These are phyloP conservation scores for Oxyura jamaicensis DNA, from an alignment of 2,113 vertebrate genomes.

Conservation along the genomic window DNA sequence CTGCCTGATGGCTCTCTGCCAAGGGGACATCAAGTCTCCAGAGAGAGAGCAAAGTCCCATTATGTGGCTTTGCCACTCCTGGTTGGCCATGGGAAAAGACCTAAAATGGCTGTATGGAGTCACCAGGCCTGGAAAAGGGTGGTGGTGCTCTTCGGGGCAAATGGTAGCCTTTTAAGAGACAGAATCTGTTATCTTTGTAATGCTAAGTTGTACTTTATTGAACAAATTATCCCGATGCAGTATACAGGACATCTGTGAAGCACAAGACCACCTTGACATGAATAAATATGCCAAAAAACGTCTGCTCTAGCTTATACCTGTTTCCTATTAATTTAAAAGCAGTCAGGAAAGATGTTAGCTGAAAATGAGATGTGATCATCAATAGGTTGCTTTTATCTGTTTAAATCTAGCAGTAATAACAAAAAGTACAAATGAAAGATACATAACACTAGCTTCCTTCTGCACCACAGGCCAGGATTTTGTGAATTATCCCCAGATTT, in stretches of 20 bases:
- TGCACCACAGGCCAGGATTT: conserved; percentile 21
- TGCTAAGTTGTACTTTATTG: background rate
- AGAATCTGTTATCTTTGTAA: background rate
- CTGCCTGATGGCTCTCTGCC: background rate
- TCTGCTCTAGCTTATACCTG: background rate
- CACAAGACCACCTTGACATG: background rate
- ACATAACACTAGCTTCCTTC: background rate
- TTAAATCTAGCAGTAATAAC: background rate
- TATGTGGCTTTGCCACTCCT: background rate
- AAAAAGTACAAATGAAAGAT: conserved; percentile 9
- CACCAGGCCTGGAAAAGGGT: background rate
- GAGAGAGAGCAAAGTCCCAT: background rate
- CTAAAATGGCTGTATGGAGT: background rate
- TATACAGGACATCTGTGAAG: background rate
- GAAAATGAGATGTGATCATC: background rate
- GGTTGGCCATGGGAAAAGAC: background rate
- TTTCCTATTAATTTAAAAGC: background rate
- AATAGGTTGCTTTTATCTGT: background rate
- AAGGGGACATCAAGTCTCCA: background rate
- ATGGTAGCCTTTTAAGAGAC: background rate
- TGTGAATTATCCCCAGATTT: conserved; percentile 69
- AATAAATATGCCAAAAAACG: background rate
- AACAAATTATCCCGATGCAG: background rate
- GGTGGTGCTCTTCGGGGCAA: background rate
- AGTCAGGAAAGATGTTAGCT: background rate